A percentile compares a stretch with the other conserved stretches of the same genome.
phyloP scores from a whole-genome alignment of 2,888 invertebrate genomes.

The Drosophila algonquin region DNA sequence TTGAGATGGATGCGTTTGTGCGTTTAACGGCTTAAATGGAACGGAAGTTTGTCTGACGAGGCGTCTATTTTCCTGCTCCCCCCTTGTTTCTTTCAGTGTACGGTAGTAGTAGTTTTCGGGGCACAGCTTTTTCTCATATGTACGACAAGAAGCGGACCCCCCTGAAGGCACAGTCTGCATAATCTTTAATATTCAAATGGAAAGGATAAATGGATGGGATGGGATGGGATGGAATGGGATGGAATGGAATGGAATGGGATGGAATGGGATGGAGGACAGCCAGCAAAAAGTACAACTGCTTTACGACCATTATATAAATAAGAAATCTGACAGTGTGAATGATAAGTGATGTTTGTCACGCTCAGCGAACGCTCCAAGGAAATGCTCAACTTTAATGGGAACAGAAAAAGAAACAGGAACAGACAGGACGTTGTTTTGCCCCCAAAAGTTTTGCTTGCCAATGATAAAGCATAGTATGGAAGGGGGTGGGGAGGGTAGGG shows the following conservation, averaged over 20 bases:
- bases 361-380: slow-evolving; percentile 31
- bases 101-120: slow-evolving; percentile 8
- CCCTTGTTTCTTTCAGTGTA: slow-evolving; percentile 44
- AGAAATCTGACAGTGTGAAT: slow-evolving; percentile 50
- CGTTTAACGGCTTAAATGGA: slow-evolving; percentile 72
- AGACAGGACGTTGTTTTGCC: background rate
- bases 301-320: slow-evolving; percentile 41
- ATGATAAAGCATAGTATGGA: slow-evolving; percentile 14
- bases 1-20: slow-evolving; percentile 74
- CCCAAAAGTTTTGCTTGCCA: slow-evolving; percentile 25
- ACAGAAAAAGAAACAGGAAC: background rate
- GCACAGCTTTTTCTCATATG: slow-evolving; percentile 49
- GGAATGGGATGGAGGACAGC: slow-evolving; percentile 8
- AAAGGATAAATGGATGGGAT: slow-evolving; percentile 24
- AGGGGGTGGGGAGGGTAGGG: background rate
- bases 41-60: slow-evolving; percentile 60
- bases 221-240: slow-evolving; percentile 10
- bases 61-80: background rate
- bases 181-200: slow-evolving; percentile 75
- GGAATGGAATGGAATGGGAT: slow-evolving; percentile 6
- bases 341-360: slow-evolving; percentile 46
- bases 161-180: slow-evolving; percentile 39
- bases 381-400: slow-evolving; percentile 29
- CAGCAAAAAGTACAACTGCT: slow-evolving; percentile 31
- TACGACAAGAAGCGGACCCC: slow-evolving; percentile 36